These are phyloP conservation scores for Philereme vetulata DNA, from an alignment of 2,888 invertebrate genomes.

Conservation along the genomic window DNA sequence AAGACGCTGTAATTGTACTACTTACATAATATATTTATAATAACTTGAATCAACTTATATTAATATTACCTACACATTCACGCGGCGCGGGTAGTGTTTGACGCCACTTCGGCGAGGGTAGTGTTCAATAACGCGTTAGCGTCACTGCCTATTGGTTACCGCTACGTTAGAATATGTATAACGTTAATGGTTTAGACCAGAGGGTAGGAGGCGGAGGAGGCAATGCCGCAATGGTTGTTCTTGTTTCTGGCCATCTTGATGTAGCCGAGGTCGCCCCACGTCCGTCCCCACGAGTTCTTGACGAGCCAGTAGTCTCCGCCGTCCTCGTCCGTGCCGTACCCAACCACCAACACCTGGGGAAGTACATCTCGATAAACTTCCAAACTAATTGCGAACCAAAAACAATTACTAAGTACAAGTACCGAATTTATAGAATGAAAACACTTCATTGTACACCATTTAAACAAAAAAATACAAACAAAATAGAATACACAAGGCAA, in stretches of 20 bases:
- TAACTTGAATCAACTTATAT: too few relatives aligned
- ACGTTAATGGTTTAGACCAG: conserved; percentile 83
- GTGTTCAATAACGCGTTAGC: background rate
- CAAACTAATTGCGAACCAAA: too few relatives aligned
- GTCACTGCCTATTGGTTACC: background rate
- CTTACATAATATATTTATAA: background rate
- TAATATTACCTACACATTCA: background rate
- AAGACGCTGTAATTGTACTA: background rate
- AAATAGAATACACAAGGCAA: too few relatives aligned
- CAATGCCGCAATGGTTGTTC: conserved; percentile 94
- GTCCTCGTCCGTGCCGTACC: conserved; percentile 89
- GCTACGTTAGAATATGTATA: background rate
- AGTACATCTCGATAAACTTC: background rate
- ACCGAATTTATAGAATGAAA: too few relatives aligned
- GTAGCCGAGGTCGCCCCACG: conserved; percentile 94
- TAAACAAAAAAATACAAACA: too few relatives aligned
- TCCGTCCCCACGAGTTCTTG: conserved; percentile 92
- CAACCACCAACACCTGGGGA: conserved; percentile 87
- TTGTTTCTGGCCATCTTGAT: conserved; percentile 94
- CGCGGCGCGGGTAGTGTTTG: background rate
- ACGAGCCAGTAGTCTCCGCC: conserved; percentile 93
- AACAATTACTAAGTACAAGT: too few relatives aligned
- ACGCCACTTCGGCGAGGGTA: background rate
- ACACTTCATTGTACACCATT: too few relatives aligned
- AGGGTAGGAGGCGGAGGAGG: conserved; percentile 92